Conservation (phyloP, 2,113 vertebrate genomes). For the Smithornis capensis region DNA sequence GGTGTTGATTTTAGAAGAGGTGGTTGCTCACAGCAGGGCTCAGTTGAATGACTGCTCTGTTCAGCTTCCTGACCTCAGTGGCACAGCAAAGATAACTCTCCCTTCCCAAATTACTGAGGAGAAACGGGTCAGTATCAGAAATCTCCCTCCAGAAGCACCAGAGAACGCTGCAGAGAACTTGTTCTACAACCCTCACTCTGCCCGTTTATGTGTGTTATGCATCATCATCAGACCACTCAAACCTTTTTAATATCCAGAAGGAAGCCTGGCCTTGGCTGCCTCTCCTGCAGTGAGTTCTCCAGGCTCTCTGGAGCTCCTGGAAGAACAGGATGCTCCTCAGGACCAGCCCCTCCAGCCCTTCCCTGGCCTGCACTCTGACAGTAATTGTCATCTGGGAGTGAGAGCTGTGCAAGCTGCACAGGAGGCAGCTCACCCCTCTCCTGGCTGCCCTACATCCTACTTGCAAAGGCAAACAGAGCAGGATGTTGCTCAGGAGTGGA, state of each 20-base stretch:
- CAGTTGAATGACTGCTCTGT: neutral
- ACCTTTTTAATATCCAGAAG: neutral
- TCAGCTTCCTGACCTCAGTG: neutral
- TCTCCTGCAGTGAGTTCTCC: neutral
- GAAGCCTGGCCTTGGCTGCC: neutral
- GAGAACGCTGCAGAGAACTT: neutral
- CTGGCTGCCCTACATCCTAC: neutral
- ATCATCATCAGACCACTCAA: neutral
- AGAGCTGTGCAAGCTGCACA: neutral
- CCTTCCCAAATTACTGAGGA: neutral
- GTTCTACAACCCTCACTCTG: neutral
- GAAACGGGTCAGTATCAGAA: neutral
- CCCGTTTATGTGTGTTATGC: neutral
- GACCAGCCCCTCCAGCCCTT: neutral
- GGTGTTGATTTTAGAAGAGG: neutral
- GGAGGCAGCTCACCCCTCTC: neutral
- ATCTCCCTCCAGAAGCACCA: neutral
- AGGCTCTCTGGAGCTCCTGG: neutral
- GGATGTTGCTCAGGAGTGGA: neutral
- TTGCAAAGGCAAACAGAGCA: neutral
- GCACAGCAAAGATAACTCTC: neutral
- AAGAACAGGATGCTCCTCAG: neutral
- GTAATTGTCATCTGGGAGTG: neutral
- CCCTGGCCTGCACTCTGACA: neutral
- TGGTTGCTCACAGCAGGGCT: neutral